Evolutionary conservation across 2,888 invertebrate species (phyloP).

Genomic region (Drosophila fungiperda): DNA sequence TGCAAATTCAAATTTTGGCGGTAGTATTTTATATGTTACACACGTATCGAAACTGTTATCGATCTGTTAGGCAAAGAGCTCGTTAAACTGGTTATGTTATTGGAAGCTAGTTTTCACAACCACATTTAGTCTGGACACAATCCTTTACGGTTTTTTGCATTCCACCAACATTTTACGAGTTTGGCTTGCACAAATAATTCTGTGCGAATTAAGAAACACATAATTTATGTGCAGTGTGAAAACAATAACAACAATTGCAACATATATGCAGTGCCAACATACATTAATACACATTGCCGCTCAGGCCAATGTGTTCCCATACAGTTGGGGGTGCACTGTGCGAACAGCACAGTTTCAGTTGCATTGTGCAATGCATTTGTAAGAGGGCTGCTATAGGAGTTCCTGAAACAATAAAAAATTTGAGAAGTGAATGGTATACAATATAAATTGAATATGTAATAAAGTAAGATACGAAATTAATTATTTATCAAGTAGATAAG

Average conservation of each 20-base stretch:
- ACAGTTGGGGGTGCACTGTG: constrained; percentile 11
- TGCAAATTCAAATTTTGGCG: background rate
- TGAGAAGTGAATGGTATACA: background rate
- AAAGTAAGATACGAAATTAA: too few relatives aligned
- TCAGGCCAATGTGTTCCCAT: background rate
- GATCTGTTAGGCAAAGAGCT: constrained; percentile 6
- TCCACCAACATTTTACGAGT: background rate
- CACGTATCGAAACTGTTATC: constrained; percentile 15
- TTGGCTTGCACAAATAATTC: background rate
- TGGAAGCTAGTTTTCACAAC: constrained; percentile 23
- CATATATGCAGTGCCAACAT: background rate
- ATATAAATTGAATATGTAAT: background rate
- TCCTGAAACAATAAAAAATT: background rate
- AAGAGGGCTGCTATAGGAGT: constrained; percentile 23
- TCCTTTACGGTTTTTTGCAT: background rate
- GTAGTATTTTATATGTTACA: constrained; percentile 1
- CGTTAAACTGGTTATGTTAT: constrained; percentile 12
- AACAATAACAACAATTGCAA: background rate
- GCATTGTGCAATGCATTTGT: constrained; percentile 22
- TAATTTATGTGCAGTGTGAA: background rate
- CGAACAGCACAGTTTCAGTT: constrained; percentile 10
- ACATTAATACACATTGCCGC: background rate
- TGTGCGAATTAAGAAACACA: background rate
- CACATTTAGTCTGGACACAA: constrained; percentile 25
- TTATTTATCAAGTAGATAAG: background rate